A percentile compares a stretch with the other conserved stretches of the same genome.
These are phyloP conservation scores for Gymnocheta viridis DNA, from an alignment of 2,888 invertebrate genomes.

Conservation along the genomic window DNA sequence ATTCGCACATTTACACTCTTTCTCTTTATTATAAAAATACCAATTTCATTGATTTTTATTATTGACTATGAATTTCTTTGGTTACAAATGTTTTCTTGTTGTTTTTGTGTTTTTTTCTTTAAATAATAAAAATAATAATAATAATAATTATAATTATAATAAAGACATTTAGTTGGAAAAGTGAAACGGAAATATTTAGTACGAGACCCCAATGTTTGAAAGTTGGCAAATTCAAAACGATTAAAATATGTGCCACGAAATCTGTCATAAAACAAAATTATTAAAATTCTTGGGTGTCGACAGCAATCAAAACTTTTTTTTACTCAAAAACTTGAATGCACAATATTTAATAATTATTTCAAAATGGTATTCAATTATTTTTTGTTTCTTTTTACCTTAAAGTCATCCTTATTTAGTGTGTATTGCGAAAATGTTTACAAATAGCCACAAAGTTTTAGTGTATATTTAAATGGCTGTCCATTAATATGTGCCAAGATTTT, in stretches of 20 bases:
- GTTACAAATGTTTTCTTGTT: conserved; percentile 12
- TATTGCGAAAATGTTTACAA: conserved; percentile 53
- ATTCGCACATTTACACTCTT: background rate
- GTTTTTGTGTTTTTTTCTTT: background rate
- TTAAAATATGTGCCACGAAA: conserved; percentile 37
- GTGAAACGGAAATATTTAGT: conserved; percentile 38
- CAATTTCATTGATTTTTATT: conserved; percentile 33
- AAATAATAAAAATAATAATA: background rate
- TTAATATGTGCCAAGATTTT: conserved; percentile 48
- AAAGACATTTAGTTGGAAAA: conserved; percentile 1
- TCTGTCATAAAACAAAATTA: conserved; percentile 2
- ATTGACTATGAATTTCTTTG: conserved; percentile 2
- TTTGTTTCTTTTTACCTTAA: conserved; percentile 24
- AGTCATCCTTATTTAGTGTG: conserved; percentile 46
- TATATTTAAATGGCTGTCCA: background rate
- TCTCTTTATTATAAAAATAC: conserved; percentile 1
- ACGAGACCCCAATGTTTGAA: background rate
- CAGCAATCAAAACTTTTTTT: background rate
- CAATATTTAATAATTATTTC: conserved; percentile 45
- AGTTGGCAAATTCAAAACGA: conserved; percentile 30
- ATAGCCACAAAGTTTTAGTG: conserved; percentile 9
- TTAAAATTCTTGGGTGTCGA: background rate
- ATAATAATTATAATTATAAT: no score
- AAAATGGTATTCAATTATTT: conserved; percentile 23
- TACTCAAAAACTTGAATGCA: background rate